Evolutionary conservation across 2,797 vertebrate genomes (phyloP), one percentile per base, ranked within the genome.

Genomic region (Epinephelus coioides): DNA sequence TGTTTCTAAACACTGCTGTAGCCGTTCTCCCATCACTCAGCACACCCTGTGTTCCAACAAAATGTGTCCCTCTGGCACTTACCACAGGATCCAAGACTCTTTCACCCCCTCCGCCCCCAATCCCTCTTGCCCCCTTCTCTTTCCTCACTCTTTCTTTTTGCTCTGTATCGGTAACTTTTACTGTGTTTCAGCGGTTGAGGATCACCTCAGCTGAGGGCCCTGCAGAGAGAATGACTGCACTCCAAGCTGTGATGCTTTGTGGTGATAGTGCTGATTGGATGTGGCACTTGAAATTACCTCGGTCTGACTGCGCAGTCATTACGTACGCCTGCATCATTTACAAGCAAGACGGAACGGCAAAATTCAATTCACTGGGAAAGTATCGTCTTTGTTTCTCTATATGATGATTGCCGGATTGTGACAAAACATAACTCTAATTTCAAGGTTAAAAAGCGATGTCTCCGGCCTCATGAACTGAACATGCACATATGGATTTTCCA

Each of bases 1-100:
- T 93, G 91, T 93, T 94, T 95, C 91, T 92, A 93, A 95, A 94
- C 93, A 93, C 88, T 89, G 90, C 93, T 86, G 87, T 87, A 93
- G 93, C 92, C 90, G 90, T 91, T 83, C 92, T 91, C 89, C 92
- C 91, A 92, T 95, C 94, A 95, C 92, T 94, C 91, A 95, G 90
- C 93, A 83, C 89, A 87, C 76, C 75, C 89, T 67, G 85, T 91
- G 93, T 90, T 94, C 93, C 93, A 93, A 74, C 86, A 77, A 91
- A 92, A 93, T 86, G 89, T 90, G 91, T 93, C 91, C 90, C 92
- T 92, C 89, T 93, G 91, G 92, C 92, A 90, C 90, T 93, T 78
- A 93, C 92, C 88, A 74, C 91, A 90, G 86, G 87, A 93, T 91
- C 82, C 84, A 81, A 90, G 89, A 86, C 84, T 83, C 83, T 77